Conservation (phyloP, 2,113 vertebrate species). For the Melanerpes formicivorus region DNA sequence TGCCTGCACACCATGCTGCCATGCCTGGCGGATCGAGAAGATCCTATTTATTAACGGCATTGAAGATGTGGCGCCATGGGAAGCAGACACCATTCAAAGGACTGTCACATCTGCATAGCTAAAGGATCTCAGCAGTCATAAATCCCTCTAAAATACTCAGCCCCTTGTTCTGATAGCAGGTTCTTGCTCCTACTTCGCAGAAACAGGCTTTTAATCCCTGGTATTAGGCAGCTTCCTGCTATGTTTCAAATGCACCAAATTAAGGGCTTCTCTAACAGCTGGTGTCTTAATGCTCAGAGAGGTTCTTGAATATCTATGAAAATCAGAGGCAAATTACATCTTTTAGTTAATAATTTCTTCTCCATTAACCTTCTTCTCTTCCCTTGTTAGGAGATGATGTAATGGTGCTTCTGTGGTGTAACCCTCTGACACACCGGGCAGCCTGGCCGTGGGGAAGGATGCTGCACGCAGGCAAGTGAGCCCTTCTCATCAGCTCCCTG, state of each 20-base stretch:
- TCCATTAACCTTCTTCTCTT: constrained; percentile 58
- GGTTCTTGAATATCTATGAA: constrained; percentile 61
- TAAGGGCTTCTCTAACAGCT: constrained; percentile 69
- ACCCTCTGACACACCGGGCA: not conserved
- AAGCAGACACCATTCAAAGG: constrained; percentile 60
- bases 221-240: constrained; percentile 56
- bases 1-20: not conserved
- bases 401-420: not conserved
- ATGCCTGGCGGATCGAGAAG: constrained; percentile 2
- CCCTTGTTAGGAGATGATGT: constrained; percentile 62
- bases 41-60: constrained; percentile 57
- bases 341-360: constrained; percentile 71
- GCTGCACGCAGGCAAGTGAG: accelerated
- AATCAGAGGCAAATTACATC: constrained; percentile 69
- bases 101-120: constrained; percentile 63
- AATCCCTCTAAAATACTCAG: constrained; percentile 71
- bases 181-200: constrained; percentile 52
- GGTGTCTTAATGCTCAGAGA: constrained; percentile 53
- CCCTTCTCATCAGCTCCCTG: not conserved
- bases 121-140: constrained; percentile 60
- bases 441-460: not conserved
- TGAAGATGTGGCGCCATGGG: constrained; percentile 20
- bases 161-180: constrained; percentile 61
- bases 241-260: constrained; percentile 64
- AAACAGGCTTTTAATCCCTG: constrained; percentile 57